A percentile compares a stretch with the other conserved stretches of the same genome.
Evolutionary conservation across 2,797 vertebrate species (phyloP).

Genomic region (Liparis tanakae): DNA sequence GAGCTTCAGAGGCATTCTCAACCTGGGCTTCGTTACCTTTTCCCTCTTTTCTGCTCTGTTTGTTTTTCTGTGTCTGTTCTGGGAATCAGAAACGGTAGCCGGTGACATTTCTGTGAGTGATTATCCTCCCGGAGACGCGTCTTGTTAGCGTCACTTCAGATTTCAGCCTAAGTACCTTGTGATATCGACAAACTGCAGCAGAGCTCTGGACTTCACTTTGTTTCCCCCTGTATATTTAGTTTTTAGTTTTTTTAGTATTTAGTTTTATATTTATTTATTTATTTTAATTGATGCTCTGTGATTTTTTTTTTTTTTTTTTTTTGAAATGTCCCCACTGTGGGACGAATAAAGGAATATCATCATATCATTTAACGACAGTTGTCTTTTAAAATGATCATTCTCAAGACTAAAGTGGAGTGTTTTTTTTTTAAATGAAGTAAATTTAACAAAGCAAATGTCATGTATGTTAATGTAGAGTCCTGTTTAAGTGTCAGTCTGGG

Average conservation of each 20-base stretch:
- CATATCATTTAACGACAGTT: too few species aligned
- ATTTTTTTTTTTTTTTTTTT: too few species aligned
- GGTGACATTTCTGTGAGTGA: conserved; percentile 62
- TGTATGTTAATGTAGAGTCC: neutral
- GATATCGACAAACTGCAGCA: conserved; percentile 25
- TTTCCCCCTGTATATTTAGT: too few species aligned
- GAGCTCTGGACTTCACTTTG: too few species aligned
- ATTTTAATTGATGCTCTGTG: too few species aligned
- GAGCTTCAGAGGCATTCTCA: conserved; percentile 65
- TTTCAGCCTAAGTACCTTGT: conserved; percentile 70
- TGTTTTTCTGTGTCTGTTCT: conserved; percentile 66
- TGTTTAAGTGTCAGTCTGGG: neutral
- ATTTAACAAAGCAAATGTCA: conserved; percentile 7
- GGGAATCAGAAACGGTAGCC: conserved; percentile 76
- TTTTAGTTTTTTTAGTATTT: too few species aligned
- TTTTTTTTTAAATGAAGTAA: too few species aligned
- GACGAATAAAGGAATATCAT: too few species aligned
- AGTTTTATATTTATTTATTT: too few species aligned
- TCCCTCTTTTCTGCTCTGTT: conserved; percentile 43
- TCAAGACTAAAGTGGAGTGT: conserved; percentile 27
- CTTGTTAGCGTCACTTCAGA: conserved; percentile 68
- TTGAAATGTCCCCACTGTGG: too few species aligned
- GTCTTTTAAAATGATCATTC: conserved; percentile 43
- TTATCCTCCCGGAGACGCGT: conserved; percentile 66
- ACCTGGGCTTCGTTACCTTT: conserved; percentile 80